These are phyloP conservation scores for Malacoctenus gilli DNA, from an alignment of 2,797 vertebrate genomes.

Conservation along the genomic window DNA sequence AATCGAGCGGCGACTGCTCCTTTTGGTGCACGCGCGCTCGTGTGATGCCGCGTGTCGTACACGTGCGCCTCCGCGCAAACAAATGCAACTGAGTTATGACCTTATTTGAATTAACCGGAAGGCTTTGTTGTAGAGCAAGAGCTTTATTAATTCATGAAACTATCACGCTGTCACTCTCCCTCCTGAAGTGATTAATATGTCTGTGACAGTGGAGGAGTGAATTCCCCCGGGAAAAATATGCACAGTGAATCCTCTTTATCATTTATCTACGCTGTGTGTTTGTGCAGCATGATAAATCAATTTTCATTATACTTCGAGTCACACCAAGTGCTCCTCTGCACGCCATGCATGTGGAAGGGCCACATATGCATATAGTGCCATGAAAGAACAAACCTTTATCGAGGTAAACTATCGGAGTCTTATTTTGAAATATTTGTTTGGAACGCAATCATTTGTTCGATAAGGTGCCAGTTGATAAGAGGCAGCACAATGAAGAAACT, in stretches of 20 bases:
- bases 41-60: slow-evolving; percentile 16
- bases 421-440: slow-evolving; percentile 13
- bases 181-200: slow-evolving; percentile 71
- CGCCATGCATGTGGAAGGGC: slow-evolving; percentile 2
- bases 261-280: slow-evolving; percentile 64
- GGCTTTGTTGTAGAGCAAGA: slow-evolving; percentile 67
- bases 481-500: neutral
- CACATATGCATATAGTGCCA: slow-evolving; percentile 13
- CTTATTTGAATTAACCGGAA: slow-evolving; percentile 72
- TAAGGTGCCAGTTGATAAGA: neutral
- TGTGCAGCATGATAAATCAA: slow-evolving; percentile 61
- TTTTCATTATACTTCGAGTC: slow-evolving; percentile 42
- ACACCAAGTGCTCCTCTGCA: slow-evolving; percentile 25
- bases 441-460: neutral
- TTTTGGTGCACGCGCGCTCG: slow-evolving; percentile 14
- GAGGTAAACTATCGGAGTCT: neutral
- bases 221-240: slow-evolving; percentile 52
- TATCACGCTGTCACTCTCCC: slow-evolving; percentile 66
- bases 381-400: neutral
- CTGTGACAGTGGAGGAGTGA: slow-evolving; percentile 57
- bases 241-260: slow-evolving; percentile 55
- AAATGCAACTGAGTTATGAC: slow-evolving; percentile 71
- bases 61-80: slow-evolving; percentile 44
- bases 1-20: slow-evolving; percentile 19
- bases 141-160: slow-evolving; percentile 77